Evolutionary conservation across 2,888 invertebrate species (phyloP), one percentile per base, ranked within the genome.

Genomic region (Archaeoteleia sp.): DNA sequence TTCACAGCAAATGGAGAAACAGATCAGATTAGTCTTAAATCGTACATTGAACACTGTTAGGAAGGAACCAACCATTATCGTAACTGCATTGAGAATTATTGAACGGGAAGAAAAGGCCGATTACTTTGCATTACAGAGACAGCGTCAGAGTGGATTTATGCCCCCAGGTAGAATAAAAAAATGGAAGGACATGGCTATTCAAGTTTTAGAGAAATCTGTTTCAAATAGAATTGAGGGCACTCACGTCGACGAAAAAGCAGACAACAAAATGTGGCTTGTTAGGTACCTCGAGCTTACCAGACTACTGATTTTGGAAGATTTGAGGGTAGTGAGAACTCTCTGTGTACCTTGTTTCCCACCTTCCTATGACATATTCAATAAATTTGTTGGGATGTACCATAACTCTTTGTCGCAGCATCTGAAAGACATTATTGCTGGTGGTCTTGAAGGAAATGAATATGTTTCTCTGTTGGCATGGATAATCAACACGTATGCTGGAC

Each of bases 91-190:
- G 27, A 89, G 99, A 72, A 97, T 99, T 53, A 95, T 99, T 76
- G 98, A 99, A 85, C 88, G 98, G 51, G 99, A 99, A 85, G 98
- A 99, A 81, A 95, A 95, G 86, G 92, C 95, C 23, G 99, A 99
- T 87, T 90, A 91, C 75, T 93, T 94, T 86, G 95, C 96, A 6
- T 78, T 93, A 69, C 91, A 93, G 83, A 91, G 94, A 82, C 90
- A 92, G 75, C 91, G 90, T 69, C 92, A 92, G 74, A 93, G 93
- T 1, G 95, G 94, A 0, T 99, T 98, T 82, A 88, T 96, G 86
- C 95, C 98, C 0, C 97, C 97, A 0, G 97, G 96, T 0, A 89
- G 99, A 27, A 98, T 98, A 0, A 97, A 98, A 81, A 88, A 88
- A 51, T 98, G 97, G 98, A 91, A 94, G 48, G 88, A 91, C 7